Percentiles rank a stretch among this genome's conserved stretches.
Conservation (phyloP, 2,113 vertebrate genomes). For the Neomonachus schauinslandi region DNA sequence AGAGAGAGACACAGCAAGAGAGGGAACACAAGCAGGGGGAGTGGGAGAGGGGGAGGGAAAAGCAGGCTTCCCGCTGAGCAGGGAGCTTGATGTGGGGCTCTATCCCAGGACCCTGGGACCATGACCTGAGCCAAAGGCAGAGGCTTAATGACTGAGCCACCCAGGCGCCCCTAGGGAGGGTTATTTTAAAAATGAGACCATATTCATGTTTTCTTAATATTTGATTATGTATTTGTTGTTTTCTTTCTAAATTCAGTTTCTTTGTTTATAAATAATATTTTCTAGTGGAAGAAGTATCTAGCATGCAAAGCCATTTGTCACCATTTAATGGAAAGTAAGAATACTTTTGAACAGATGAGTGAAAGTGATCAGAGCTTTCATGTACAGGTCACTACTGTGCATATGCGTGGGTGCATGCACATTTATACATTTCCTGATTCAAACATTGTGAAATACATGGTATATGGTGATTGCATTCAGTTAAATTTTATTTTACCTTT, state of each 20-base stretch:
- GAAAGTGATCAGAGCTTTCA: not conserved
- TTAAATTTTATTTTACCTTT: conserved; percentile 48
- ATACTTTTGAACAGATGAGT: conserved; percentile 15
- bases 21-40: too few relatives aligned
- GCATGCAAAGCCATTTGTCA: not conserved
- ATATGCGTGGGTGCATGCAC: not conserved
- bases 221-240: not conserved
- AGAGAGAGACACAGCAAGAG: too few relatives aligned
- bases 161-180: too few relatives aligned
- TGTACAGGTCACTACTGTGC: not conserved
- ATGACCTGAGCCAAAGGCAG: too few relatives aligned
- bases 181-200: not conserved
- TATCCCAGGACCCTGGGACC: too few relatives aligned
- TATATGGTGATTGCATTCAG: not conserved
- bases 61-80: too few relatives aligned
- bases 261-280: conserved; percentile 23
- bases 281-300: not conserved
- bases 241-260: not conserved
- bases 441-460: not conserved
- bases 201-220: conserved; percentile 34
- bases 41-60: too few relatives aligned
- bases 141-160: too few relatives aligned
- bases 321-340: conserved; percentile 13
- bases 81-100: too few relatives aligned
- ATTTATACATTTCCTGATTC: not conserved